These are phyloP conservation scores for Pterocles orientalis DNA, from an alignment of 2,113 vertebrate genomes.

Conservation along the genomic window DNA sequence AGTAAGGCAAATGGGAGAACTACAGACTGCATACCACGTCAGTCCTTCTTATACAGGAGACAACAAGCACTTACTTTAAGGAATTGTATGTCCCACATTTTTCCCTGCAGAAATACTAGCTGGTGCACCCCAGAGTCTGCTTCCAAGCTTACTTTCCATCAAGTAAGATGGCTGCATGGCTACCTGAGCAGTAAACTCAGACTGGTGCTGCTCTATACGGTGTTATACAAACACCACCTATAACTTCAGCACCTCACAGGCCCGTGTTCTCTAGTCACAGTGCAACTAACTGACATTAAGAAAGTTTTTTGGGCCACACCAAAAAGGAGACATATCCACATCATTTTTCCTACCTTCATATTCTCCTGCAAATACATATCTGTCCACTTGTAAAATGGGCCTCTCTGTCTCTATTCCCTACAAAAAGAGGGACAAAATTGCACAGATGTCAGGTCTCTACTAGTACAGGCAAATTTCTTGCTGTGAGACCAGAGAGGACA, in stretches of 20 bases:
- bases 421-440: slow-evolving; percentile 29
- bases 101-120: background rate
- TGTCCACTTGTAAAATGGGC: slow-evolving; percentile 93
- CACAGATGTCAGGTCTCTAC: background rate
- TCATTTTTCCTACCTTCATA: slow-evolving; percentile 87
- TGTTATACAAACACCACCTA: background rate
- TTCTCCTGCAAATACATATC: slow-evolving; percentile 92
- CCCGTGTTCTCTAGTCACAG: background rate
- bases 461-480: background rate
- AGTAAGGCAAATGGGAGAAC: background rate
- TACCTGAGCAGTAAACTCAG: background rate
- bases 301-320: background rate
- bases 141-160: background rate
- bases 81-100: background rate
- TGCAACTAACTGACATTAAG: background rate
- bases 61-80: background rate
- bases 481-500: background rate
- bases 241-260: background rate
- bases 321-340: background rate
- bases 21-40: accelerated
- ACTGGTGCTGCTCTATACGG: background rate
- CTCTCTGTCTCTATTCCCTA: slow-evolving; percentile 92
- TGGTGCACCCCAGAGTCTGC: background rate
- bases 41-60: background rate
- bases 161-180: background rate